Percentiles rank a stretch among this genome's conserved stretches.
Evolutionary conservation across 2,888 invertebrate genomes (phyloP).

Genomic region (Xestia xanthographa): DNA sequence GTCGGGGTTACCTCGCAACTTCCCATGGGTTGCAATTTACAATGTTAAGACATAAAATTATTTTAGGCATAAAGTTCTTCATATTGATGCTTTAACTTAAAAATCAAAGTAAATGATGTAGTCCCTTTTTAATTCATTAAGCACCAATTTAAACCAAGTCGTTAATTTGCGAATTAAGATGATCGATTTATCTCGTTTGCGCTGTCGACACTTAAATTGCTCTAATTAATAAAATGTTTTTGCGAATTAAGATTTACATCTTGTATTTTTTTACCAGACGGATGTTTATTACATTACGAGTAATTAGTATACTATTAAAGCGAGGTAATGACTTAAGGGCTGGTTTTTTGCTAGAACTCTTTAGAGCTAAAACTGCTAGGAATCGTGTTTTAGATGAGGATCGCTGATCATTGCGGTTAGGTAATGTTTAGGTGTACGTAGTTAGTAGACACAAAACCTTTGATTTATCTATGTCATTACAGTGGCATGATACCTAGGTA

Average conservation of each 20-base stretch:
- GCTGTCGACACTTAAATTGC: constrained; percentile 11
- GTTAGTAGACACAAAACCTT: constrained; percentile 27
- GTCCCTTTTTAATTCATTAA: not conserved
- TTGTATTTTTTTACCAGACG: constrained; percentile 22
- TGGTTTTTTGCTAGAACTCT: constrained; percentile 16
- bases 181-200: not conserved
- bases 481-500: not conserved
- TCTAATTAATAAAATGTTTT: constrained; percentile 18
- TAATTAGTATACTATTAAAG: constrained; percentile 37
- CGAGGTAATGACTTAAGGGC: constrained; percentile 12
- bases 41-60: no score
- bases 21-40: no score
- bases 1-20: no score
- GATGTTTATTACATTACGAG: constrained; percentile 23
- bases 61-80: no score
- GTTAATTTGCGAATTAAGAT: not conserved
- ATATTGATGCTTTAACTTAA: not conserved
- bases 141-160: not conserved
- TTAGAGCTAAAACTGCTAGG: constrained; percentile 6
- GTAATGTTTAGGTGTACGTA: constrained; percentile 27
- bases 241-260: not conserved
- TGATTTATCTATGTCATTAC: constrained; percentile 16
- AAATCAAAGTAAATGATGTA: not conserved
- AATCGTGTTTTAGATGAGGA: constrained; percentile 13
- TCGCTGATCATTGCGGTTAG: constrained; percentile 27